Base-by-base conservation (phyloP, 2,797 vertebrate genomes). In the Dipus sagitta region DNA sequence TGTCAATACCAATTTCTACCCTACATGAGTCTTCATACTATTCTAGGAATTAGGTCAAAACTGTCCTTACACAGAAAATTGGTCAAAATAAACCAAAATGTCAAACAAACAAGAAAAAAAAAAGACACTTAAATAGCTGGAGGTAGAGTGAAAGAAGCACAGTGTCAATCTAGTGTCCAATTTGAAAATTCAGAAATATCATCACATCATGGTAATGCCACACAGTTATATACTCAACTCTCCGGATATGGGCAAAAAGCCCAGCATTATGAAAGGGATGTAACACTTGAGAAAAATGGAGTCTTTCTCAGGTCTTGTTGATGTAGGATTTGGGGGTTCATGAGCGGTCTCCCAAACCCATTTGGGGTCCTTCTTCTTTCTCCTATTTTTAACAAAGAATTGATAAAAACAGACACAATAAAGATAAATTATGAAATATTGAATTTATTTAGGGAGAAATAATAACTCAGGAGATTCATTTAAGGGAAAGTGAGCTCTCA, bases 1-100 rank as follows among this genome's bases (percentile, higher is more conserved):
- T 96, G 89, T 97, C 97, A 96, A 96, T 96, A 96, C 81, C 85
- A 80, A 87, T 96, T 96, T 96, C 94, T 88, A 97, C 38, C n/a
- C 54, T 92, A 95, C 0, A 10, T 84, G 96, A 52, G 34, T 98
- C 77, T 96, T 96, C n/a, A 80, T 52, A 90, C 4, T 38, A 74
- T 9, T 95, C 54, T 86, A 72, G 6, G 82, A 95, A 70, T 97
- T 91, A 97, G 88, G 94, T 96, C 88, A 96, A 88, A 75, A 54
- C 38, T 54, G 30, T 42, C 95, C 23, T 79, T 96, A 75, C 65
- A 70, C 89, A 93, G 90, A 94, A 96, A 96, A 94, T 74, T 94
- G 95, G 62, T 60, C 24, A 94, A 94, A 93, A 93, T 83, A 88
- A 95, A 28, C 52, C 71, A 96, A 95, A 12, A 67, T 83, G 6